Evolutionary conservation across 2,113 vertebrate species (phyloP).

Genomic region (Psophia crepitans): DNA sequence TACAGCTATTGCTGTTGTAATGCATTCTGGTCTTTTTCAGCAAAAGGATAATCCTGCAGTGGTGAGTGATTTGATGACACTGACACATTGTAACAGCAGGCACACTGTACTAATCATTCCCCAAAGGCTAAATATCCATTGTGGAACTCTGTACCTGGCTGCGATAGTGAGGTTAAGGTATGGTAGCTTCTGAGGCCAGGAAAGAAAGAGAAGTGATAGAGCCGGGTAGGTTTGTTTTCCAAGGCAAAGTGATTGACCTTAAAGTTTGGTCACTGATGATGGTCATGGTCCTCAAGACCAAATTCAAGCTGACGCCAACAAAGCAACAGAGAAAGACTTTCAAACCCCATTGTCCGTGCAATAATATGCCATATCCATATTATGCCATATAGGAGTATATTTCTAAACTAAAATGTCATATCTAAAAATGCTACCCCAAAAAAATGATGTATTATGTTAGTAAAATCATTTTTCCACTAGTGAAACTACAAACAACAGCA

Average conservation of each 20-base stretch:
- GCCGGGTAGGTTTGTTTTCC: neutral
- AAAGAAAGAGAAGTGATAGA: neutral
- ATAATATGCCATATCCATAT: neutral
- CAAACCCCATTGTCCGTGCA: neutral
- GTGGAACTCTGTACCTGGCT: neutral
- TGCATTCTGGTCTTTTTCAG: neutral
- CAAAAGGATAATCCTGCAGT: neutral
- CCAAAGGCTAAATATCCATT: neutral
- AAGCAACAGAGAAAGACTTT: neutral
- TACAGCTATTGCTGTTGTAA: neutral
- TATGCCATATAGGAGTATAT: neutral
- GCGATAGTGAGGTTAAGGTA: neutral
- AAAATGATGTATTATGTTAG: neutral
- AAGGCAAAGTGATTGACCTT: neutral
- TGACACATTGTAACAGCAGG: neutral
- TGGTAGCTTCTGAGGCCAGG: neutral
- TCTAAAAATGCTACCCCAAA: neutral
- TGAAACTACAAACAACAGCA: neutral
- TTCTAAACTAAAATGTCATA: neutral
- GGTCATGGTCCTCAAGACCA: neutral
- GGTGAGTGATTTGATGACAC: neutral
- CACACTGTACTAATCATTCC: neutral
- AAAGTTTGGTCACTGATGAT: neutral
- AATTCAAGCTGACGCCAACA: neutral
- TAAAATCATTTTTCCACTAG: neutral